A percentile compares a stretch with the other conserved stretches of the same genome.
Evolutionary conservation across 1,140 invertebrate genomes (phyloP).

Genomic region (Drosophila pandora): DNA sequence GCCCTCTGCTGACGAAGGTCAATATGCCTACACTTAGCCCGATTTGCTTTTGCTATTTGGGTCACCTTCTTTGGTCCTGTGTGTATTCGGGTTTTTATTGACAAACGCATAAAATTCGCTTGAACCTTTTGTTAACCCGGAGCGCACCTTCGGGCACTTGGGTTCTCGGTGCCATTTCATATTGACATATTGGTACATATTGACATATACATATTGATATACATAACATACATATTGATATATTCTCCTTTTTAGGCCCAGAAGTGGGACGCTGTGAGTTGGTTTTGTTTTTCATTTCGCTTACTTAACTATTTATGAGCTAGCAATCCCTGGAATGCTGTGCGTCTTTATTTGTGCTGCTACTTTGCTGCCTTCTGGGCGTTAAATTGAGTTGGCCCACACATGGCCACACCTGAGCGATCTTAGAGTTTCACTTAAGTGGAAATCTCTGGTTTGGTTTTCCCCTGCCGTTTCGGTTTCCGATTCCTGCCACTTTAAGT

Average conservation of each 20-base stretch:
- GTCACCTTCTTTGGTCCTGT: constrained; percentile 17
- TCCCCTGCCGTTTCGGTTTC: constrained; percentile 17
- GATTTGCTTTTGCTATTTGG: constrained; percentile 68
- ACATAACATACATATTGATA: constrained; percentile 13
- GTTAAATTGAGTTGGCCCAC: constrained; percentile 77
- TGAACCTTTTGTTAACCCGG: constrained; percentile 76
- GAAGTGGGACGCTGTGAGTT: not conserved
- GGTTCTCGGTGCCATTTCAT: constrained; percentile 51
- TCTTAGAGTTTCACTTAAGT: constrained; percentile 40
- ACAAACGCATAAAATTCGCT: constrained; percentile 77
- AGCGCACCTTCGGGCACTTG: constrained; percentile 57
- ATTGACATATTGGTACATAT: too few species aligned
- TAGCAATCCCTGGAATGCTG: constrained; percentile 78
- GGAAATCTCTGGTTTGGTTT: constrained; percentile 35
- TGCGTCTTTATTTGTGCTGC: constrained; percentile 81
- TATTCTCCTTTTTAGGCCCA: constrained; percentile 30
- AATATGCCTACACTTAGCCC: constrained; percentile 78
- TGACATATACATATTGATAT: not conserved
- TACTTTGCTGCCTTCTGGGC: constrained; percentile 78
- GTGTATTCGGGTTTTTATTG: constrained; percentile 66
- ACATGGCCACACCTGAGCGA: constrained; percentile 63
- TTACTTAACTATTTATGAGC: constrained; percentile 81
- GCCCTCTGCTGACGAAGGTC: constrained; percentile 62
- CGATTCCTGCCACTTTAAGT: constrained; percentile 48
- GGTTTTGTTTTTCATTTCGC: constrained; percentile 70